Conservation (phyloP, 2,797 vertebrate species). For the Poeciliopsis gracilis region DNA sequence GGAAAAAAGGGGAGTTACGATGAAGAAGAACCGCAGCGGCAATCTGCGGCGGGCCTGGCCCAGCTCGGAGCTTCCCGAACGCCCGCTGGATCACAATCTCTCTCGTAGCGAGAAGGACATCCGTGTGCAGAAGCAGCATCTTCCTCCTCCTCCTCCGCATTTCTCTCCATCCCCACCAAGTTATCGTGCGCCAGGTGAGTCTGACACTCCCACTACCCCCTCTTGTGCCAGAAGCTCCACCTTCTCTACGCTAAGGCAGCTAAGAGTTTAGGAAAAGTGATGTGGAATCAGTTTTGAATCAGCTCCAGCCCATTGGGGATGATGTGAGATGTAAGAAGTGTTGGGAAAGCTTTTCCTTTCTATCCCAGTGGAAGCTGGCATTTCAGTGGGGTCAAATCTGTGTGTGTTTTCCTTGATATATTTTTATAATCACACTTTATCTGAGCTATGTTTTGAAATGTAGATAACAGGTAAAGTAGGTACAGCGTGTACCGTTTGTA, state of each 20-base stretch:
- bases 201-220: conserved; percentile 43
- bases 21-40: conserved; percentile 98
- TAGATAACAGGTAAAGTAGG: background rate
- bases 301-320: background rate
- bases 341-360: background rate
- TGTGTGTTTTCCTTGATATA: background rate
- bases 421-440: background rate
- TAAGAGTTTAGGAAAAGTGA: conserved; percentile 32
- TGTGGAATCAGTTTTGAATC: conserved; percentile 17
- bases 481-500: background rate
- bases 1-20: conserved; percentile 72
- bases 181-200: conserved; percentile 79
- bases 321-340: background rate
- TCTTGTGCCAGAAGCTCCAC: conserved; percentile 47
- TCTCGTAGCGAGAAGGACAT: conserved; percentile 99
- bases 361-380: background rate
- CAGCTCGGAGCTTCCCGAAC: conserved; percentile 94
- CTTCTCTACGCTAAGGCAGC: conserved; percentile 37
- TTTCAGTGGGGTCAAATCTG: background rate
- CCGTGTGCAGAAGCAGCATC: conserved; percentile 90
- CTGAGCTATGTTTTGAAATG: conserved; percentile 10
- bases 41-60: conserved; percentile 96
- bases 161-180: conserved; percentile 78
- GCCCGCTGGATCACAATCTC: conserved; percentile 82
- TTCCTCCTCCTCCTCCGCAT: conserved; percentile 80